These are phyloP conservation scores for Sinocyclocheilus rhinocerous DNA, from an alignment of 2,113 vertebrate species.

Conservation along the genomic window DNA sequence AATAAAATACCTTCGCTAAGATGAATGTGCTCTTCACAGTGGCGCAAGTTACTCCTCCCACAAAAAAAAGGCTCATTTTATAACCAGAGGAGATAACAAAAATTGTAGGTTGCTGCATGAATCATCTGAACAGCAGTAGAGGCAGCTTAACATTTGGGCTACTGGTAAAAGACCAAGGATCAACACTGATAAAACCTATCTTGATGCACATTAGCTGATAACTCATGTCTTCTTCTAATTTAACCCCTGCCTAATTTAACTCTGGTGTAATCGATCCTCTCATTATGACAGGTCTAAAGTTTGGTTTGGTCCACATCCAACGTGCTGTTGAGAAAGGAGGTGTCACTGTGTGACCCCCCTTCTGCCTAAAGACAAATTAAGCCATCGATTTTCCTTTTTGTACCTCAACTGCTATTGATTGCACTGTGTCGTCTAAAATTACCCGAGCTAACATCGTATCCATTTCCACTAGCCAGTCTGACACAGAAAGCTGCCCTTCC, in stretches of 20 bases:
- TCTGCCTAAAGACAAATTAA: slow-evolving; percentile 59
- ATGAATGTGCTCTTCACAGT: neutral
- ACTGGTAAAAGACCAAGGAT: neutral
- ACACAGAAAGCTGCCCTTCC: slow-evolving; percentile 10
- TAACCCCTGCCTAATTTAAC: neutral
- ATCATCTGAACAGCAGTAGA: neutral
- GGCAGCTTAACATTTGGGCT: neutral
- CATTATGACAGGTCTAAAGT: slow-evolving; percentile 32
- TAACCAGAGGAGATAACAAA: neutral
- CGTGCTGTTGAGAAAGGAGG: neutral
- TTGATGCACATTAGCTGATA: neutral
- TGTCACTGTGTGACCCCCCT: slow-evolving; percentile 30
- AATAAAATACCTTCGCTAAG: neutral
- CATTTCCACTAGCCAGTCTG: slow-evolving; percentile 44
- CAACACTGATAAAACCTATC: no score
- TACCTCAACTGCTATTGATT: slow-evolving; percentile 61
- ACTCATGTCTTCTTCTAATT: neutral
- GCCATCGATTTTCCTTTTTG: slow-evolving; percentile 56
- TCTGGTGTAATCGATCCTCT: slow-evolving; percentile 10
- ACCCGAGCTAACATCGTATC: slow-evolving; percentile 49
- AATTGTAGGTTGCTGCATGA: neutral
- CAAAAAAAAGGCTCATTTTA: neutral
- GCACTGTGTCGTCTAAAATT: slow-evolving; percentile 54
- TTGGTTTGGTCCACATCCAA: neutral
- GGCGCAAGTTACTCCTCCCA: neutral